Evolutionary conservation across 2,113 vertebrate genomes (phyloP).

Genomic region (Carlito syrichta): DNA sequence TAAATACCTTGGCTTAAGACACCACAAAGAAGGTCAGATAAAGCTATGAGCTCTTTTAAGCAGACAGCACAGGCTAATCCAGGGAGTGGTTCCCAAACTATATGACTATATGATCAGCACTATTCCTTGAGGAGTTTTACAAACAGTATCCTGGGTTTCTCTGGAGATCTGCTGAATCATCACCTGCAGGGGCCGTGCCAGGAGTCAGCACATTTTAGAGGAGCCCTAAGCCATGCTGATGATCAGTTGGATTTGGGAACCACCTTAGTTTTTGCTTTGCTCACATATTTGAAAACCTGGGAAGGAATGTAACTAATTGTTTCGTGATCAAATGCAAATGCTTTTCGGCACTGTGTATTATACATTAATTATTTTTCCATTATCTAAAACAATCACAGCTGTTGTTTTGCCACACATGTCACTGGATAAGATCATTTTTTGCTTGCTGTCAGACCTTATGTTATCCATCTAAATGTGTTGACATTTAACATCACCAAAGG

Average conservation of each 20-base stretch:
- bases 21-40: neutral
- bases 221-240: neutral
- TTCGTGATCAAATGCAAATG: constrained; percentile 8
- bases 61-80: neutral
- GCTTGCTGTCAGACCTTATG: neutral
- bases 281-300: neutral
- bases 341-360: constrained; percentile 1
- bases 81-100: neutral
- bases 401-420: constrained; percentile 1
- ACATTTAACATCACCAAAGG: neutral
- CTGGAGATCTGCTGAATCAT: neutral
- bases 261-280: neutral
- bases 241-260: neutral
- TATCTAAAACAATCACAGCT: constrained; percentile 46
- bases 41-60: neutral
- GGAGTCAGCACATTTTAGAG: neutral
- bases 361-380: constrained; percentile 33
- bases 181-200: neutral
- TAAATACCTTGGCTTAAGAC: neutral
- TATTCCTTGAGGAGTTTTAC: neutral
- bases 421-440: constrained; percentile 10
- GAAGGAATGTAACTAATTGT: neutral
- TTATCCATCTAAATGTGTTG: neutral
- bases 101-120: neutral
- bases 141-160: neutral